Evolutionary conservation across 2,113 vertebrate genomes (phyloP).

Genomic region (Poecile atricapillus): DNA sequence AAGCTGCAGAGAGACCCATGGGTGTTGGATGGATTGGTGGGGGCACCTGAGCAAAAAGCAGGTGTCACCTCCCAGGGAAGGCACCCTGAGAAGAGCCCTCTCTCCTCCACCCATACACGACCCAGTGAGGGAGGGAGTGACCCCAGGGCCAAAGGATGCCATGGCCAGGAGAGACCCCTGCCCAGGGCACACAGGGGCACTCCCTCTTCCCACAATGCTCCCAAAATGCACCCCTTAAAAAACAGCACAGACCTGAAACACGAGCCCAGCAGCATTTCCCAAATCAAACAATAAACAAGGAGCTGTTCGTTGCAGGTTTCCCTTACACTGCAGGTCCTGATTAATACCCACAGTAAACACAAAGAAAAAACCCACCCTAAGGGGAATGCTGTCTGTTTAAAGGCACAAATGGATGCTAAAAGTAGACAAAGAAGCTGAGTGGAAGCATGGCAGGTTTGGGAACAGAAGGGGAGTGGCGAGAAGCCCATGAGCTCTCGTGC

Average conservation of each 20-base stretch:
- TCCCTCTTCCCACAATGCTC: neutral
- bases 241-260: neutral
- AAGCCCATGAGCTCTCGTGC: neutral
- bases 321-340: conserved; percentile 48
- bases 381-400: conserved; percentile 29
- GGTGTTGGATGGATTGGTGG: too few relatives aligned
- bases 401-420: neutral
- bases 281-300: conserved; percentile 62
- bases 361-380: conserved; percentile 26
- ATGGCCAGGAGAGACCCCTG: neutral
- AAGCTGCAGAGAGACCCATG: accelerated
- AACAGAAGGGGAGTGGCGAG: neutral
- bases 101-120: neutral
- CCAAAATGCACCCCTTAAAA: neutral
- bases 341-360: conserved; percentile 64
- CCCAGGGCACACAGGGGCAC: neutral
- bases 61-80: neutral
- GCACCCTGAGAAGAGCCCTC: neutral
- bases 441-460: accelerated
- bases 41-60: neutral
- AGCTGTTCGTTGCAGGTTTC: neutral
- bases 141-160: neutral
- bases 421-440: neutral
- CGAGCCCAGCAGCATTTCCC: neutral
- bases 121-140: neutral